Conservation (phyloP, 2,797 vertebrate genomes). For the Danio aesculapii region DNA sequence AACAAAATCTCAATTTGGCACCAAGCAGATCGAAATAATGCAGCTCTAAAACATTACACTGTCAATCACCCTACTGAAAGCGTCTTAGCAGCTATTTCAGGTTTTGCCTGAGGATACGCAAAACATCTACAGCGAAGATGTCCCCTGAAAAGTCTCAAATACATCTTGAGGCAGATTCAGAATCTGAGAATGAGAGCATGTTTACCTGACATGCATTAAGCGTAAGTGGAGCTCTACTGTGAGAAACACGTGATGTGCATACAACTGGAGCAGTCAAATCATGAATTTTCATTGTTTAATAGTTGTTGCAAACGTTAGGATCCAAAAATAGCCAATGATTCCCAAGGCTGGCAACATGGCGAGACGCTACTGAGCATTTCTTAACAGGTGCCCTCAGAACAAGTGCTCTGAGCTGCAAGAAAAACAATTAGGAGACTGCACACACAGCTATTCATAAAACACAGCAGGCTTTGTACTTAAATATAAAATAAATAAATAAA, state of each 20-base stretch:
- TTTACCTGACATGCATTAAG: not conserved
- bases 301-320: not conserved
- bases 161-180: constrained; percentile 1
- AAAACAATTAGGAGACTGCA: not conserved
- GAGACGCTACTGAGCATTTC: not conserved
- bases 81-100: not conserved
- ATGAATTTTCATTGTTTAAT: constrained; percentile 8
- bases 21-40: not conserved
- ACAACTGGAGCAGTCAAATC: constrained; percentile 10
- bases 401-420: not conserved
- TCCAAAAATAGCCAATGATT: constrained; percentile 20
- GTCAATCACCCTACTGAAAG: not conserved
- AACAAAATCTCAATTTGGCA: not conserved
- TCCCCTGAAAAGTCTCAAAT: not conserved
- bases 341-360: constrained; percentile 4
- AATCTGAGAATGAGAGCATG: not conserved
- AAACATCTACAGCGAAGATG: not conserved
- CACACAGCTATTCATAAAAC: not conserved
- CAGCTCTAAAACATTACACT: not conserved
- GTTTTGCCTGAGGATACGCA: not conserved
- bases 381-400: constrained; percentile 25
- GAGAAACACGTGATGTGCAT: not conserved
- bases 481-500: no score
- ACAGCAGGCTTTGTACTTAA: not conserved
- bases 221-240: not conserved